Conservation (phyloP, 2,113 vertebrate species). For the Galbula dea region DNA sequence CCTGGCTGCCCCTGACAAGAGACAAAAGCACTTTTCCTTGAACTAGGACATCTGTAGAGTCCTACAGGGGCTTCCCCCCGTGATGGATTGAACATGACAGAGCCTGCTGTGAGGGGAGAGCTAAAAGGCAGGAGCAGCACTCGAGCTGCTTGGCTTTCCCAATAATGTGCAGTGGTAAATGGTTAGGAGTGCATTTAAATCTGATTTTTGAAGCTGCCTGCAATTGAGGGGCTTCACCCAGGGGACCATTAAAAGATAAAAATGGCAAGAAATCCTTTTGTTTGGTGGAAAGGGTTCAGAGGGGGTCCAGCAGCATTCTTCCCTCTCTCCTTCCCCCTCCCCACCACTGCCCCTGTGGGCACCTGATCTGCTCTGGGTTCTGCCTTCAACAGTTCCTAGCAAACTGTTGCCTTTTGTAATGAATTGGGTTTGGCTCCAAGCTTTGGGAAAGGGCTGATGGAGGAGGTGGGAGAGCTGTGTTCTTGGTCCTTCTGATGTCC, state of each 20-base stretch:
- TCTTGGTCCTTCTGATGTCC: background rate
- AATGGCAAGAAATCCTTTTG: background rate
- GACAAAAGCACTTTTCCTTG: background rate
- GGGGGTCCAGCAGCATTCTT: too few species aligned
- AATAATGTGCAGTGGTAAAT: background rate
- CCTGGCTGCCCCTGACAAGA: background rate
- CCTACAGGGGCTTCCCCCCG: background rate
- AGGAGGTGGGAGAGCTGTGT: background rate
- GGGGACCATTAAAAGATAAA: background rate
- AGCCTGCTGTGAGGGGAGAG: background rate
- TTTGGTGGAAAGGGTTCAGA: too few species aligned
- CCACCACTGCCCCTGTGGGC: background rate
- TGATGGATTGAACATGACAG: slow-evolving; percentile 23
- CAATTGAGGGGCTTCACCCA: too few species aligned
- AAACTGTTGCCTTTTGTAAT: background rate
- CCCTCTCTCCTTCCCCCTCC: background rate
- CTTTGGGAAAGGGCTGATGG: background rate
- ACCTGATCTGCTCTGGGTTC: background rate
- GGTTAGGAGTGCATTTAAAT: background rate
- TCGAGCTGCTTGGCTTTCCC: background rate
- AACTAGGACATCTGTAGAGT: background rate
- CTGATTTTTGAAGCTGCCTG: background rate
- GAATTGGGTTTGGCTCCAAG: background rate
- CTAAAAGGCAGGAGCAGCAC: background rate
- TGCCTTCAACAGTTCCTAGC: background rate